phyloP scores from a whole-genome alignment of 2,797 vertebrate species.

The Myotis pilosus region DNA sequence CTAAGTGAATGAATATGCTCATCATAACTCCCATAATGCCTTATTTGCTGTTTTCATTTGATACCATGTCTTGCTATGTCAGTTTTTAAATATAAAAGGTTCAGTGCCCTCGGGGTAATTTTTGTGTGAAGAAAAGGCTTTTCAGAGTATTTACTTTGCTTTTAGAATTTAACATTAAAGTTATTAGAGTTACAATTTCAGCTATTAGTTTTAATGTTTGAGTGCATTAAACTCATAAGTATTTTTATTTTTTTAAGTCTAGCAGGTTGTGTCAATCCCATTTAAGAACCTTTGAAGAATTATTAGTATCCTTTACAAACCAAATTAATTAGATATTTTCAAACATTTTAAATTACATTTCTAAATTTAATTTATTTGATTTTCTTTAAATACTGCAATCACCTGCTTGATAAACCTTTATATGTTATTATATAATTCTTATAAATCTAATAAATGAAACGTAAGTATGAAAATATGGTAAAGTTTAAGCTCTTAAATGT shows the following conservation, averaged over 20 bases:
- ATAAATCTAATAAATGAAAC: neutral
- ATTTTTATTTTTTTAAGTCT: neutral
- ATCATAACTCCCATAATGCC: neutral
- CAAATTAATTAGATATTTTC: conserved; percentile 25
- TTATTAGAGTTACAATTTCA: conserved; percentile 34
- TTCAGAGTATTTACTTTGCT: conserved; percentile 24
- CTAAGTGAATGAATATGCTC: neutral
- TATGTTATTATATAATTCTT: neutral
- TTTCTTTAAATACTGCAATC: conserved; percentile 30
- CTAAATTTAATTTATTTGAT: conserved; percentile 17
- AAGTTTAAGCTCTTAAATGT: neutral
- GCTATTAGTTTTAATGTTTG: conserved; percentile 15
- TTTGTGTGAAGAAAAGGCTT: neutral
- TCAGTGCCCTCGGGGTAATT: neutral
- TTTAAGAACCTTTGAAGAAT: conserved; percentile 31
- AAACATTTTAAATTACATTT: conserved; percentile 35
- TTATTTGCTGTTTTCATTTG: conserved; percentile 24
- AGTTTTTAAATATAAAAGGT: conserved; percentile 39
- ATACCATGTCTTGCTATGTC: neutral
- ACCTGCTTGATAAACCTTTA: conserved; percentile 4
- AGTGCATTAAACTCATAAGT: neutral
- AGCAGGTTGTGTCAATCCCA: neutral
- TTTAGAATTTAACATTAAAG: conserved; percentile 49
- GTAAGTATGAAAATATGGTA: neutral
- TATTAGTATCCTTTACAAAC: conserved; percentile 12